Conservation (phyloP, 2,113 vertebrate genomes). For the Apteryx owenii region DNA sequence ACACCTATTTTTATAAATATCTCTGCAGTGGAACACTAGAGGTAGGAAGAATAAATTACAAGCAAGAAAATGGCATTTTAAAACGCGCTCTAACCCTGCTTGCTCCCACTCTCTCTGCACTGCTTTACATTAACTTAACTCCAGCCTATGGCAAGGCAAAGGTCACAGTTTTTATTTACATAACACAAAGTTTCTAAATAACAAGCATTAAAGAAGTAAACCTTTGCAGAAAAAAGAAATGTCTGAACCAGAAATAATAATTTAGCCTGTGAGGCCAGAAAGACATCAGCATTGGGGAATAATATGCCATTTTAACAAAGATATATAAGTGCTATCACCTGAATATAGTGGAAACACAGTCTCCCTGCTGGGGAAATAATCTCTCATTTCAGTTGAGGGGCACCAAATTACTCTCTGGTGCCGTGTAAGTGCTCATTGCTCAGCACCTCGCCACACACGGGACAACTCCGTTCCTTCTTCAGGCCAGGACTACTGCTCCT, state of each 20-base stretch:
- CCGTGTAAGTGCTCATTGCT: neutral
- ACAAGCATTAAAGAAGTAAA: slow-evolving; percentile 1
- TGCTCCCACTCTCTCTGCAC: neutral
- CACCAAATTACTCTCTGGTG: neutral
- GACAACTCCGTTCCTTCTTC: neutral
- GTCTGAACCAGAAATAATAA: neutral
- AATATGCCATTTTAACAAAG: neutral
- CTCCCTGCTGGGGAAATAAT: neutral
- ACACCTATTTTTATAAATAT: slow-evolving; percentile 57
- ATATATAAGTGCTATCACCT: neutral
- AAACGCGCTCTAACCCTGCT: slow-evolving; percentile 2
- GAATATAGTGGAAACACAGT: neutral
- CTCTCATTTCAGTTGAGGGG: neutral
- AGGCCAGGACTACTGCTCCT: neutral
- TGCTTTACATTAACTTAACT: neutral
- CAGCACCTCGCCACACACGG: neutral
- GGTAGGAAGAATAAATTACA: slow-evolving; percentile 43
- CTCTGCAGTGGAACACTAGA: neutral
- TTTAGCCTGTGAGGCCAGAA: neutral
- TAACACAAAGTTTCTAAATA: neutral
- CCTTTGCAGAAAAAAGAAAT: neutral
- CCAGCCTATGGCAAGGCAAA: slow-evolving; percentile 4
- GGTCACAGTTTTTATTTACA: slow-evolving; percentile 6
- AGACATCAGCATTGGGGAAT: neutral
- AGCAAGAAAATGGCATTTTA: slow-evolving; percentile 5